Evolutionary conservation across 37 sponge, comb jelly and placozoan species (phyloP).

Genomic region (Amphimedon queenslandica): DNA sequence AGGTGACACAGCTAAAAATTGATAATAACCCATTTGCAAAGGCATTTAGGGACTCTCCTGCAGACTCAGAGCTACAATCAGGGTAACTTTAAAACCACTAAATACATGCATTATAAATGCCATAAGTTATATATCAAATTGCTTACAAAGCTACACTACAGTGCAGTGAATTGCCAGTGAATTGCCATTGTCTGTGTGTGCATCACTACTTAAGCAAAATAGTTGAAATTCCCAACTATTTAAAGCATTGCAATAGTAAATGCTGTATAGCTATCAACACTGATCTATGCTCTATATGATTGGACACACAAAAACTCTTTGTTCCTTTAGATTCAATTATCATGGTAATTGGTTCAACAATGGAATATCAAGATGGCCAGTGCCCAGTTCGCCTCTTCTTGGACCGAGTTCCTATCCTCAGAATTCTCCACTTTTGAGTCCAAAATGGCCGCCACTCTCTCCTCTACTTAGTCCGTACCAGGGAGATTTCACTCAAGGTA

Average conservation of each 20-base stretch:
- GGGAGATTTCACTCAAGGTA: conserved; percentile 7
- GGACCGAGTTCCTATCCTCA: neutral
- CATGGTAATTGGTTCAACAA: no score
- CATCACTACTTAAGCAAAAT: no score
- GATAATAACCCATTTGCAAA: conserved; percentile 88
- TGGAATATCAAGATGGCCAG: no score
- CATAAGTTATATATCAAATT: no score
- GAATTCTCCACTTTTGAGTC: conserved; percentile 19
- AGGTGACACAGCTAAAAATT: conserved; percentile 84
- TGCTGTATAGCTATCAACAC: no score
- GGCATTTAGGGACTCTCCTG: conserved; percentile 57
- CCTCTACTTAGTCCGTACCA: conserved; percentile 44
- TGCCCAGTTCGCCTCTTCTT: neutral
- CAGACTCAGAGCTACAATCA: conserved; percentile 24
- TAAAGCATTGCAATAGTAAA: no score
- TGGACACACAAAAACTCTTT: no score
- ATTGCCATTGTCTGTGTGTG: conserved; percentile 2
- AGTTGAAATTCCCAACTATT: no score
- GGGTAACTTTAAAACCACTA: conserved; percentile 17
- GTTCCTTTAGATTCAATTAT: no score
- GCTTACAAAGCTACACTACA: no score
- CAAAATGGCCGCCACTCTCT: conserved; percentile 30
- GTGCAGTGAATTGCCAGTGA: neutral
- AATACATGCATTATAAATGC: neutral
- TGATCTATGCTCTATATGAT: no score